Evolutionary conservation across 2,797 vertebrate species (phyloP), one percentile per base, ranked within the genome.

Genomic region (Pteropus rufus): DNA sequence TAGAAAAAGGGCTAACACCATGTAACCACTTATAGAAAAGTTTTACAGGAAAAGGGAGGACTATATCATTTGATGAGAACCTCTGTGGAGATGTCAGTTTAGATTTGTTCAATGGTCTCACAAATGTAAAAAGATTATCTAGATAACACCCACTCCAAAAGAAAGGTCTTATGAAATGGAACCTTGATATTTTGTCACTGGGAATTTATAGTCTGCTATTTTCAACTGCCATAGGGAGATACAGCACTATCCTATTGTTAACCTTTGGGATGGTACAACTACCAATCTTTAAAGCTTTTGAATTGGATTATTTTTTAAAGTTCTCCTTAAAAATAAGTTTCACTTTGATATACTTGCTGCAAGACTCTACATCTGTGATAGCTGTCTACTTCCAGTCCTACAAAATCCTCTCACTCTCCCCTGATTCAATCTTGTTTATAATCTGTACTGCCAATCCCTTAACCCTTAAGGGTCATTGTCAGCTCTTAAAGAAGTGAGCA

Each of bases 301-400:
- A 54, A 90, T 75, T 92, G 86, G 54, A 80, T 93, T 93, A 39
- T 90, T 34, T 90, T 82, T 29, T 36, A n/a, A 93, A 41, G 6
- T 85, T 29, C 12, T 60, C 46, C 54, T 85, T 91, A 60, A 91
- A 93, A 96, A 91, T 36, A 96, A 72, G n/a, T 77, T 94, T 77
- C 67, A 58, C 15, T 95, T 60, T 62, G 26, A 39, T 44, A 86
- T 6, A 89, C 6, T 7, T 39, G 26, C 44, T 69, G 31, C 39
- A 85, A 92, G 23, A 31, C 18, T 81, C 73, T 79, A 34, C 14
- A 82, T 69, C 14, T 96, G 5, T 58, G 91, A 69, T 3, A 81
- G 36, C 8, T 83, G 36, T 60, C 60, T 81, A 67, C 7, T 8
- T 83, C n/a, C 21, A 36, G 58, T 14, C 12, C 31, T 89, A 75